Conservation (phyloP, 2,888 invertebrate genomes). For the Drosophila anomelani region DNA sequence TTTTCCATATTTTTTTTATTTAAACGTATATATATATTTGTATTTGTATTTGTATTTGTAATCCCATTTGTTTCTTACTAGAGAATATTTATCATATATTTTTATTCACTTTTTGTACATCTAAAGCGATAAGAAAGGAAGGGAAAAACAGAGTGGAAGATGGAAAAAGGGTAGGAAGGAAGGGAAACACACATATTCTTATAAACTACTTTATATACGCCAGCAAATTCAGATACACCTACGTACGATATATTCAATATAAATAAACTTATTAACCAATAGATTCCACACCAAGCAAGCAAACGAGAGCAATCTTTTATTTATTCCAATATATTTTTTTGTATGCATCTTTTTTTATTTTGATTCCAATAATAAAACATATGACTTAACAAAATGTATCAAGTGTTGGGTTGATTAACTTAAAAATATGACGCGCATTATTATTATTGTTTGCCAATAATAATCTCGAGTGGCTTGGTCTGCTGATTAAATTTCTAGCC, state of each 20-base stretch:
- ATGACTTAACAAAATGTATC: conserved; percentile 33
- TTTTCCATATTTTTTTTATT: conserved; percentile 31
- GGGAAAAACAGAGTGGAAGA: background rate
- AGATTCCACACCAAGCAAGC: conserved; percentile 50
- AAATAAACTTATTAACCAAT: conserved; percentile 66
- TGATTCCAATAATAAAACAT: conserved; percentile 41
- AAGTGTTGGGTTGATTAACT: conserved; percentile 4
- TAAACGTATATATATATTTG: conserved; percentile 36
- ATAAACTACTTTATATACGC: conserved; percentile 50
- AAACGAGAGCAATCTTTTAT: conserved; percentile 28
- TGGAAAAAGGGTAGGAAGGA: conserved; percentile 47
- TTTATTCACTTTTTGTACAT: conserved; percentile 48
- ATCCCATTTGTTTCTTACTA: conserved; percentile 34
- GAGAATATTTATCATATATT: conserved; percentile 36
- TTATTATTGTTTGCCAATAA: conserved; percentile 16
- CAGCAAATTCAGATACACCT: conserved; percentile 53
- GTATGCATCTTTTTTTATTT: conserved; percentile 18
- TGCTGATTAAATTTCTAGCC: conserved; percentile 10
- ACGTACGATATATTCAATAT: conserved; percentile 45
- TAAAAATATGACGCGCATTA: conserved; percentile 17
- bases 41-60: conserved; percentile 16
- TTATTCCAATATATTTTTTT: conserved; percentile 19
- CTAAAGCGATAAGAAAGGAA: conserved; percentile 5
- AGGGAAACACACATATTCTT: conserved; percentile 60
- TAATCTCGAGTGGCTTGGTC: conserved; percentile 20